Percentiles rank a stretch among this genome's conserved stretches.
Evolutionary conservation across 2,888 invertebrate genomes (phyloP).

Genomic region (Andrena minutula): DNA sequence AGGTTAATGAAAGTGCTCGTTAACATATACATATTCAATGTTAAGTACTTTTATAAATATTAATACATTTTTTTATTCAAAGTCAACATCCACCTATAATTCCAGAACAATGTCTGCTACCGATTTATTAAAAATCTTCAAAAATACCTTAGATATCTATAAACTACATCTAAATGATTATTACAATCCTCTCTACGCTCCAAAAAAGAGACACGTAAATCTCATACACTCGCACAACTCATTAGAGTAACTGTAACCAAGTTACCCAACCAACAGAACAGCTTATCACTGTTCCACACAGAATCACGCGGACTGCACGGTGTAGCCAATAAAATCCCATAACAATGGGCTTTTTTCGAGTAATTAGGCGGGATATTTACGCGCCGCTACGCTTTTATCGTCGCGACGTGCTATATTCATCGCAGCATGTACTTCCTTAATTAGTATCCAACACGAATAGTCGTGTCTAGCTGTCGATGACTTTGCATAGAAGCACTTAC

Average conservation of each 20-base stretch:
- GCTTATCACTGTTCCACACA: background rate
- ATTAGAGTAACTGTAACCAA: conserved; percentile 26
- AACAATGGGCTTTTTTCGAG: conserved; percentile 39
- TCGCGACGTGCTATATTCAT: conserved; percentile 46
- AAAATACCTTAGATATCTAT: too few species aligned
- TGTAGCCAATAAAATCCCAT: conserved; percentile 27
- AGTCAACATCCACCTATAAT: too few species aligned
- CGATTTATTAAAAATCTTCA: too few species aligned
- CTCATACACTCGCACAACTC: background rate
- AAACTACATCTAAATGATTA: too few species aligned
- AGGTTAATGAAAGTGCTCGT: too few species aligned
- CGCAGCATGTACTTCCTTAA: conserved; percentile 55
- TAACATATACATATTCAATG: too few species aligned
- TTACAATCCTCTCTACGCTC: too few species aligned
- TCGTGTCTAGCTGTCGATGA: conserved; percentile 12
- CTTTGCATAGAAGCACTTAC: too few species aligned
- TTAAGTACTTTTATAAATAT: too few species aligned
- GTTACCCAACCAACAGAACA: conserved; percentile 10
- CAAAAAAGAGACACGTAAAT: too few species aligned
- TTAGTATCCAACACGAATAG: conserved; percentile 26
- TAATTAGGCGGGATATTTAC: conserved; percentile 44
- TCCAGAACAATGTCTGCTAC: too few species aligned
- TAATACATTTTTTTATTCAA: too few species aligned
- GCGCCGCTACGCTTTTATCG: conserved; percentile 48
- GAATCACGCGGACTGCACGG: background rate